Base-by-base conservation (phyloP, 2,113 vertebrate species). In the Gadus chalcogrammus region DNA sequence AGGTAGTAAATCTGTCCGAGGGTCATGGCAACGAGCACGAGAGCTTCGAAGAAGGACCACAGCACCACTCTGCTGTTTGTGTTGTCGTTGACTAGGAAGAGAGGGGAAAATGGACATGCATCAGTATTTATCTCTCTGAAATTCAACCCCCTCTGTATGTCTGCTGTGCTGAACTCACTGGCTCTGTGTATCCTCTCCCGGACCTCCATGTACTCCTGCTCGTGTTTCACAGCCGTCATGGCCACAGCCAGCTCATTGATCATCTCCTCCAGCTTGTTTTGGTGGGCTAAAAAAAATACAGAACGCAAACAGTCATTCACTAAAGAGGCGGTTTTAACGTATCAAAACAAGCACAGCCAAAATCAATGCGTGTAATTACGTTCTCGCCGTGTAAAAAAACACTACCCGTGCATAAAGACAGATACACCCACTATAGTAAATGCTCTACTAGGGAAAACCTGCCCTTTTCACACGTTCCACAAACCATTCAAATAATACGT, bases 1-100 rank as follows among this genome's bases (percentile, higher is more conserved):
- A 99, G 93, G 84, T 99, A 99, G 93, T 98, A 99, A 94, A 99
- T 99, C 90, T 99, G 97, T 96, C 97, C 97, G 63, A 99, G 91
- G 67, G 97, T 99, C 97, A 99, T 99, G 78, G 97, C 97, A 86
- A 99, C 96, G 88, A 99, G 91, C 88, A 99, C 97, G 79, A 99
- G 95, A 35, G 97, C 97, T 93, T 99, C 97, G 35, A 98, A 99
- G 93, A 99, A 99, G 5, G 97, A 98, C 97, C 97, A 99, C 63
- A 99, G 95, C 68, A 99, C 97, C 92, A 99, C 97, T 91, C 97
- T 93, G 95, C 97, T 99, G 93, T 99, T 99, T 79, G 97, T 99
- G 94, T 99, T 99, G 95, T 99, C 97, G 12, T 99, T 99, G 87
- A 99, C 97, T 99, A 13, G 88, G 86, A 70, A 72, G 4, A 64